These are phyloP conservation scores for Micoletzkya japonica DNA, from an alignment of 2,888 invertebrate genomes.

Conservation along the genomic window DNA sequence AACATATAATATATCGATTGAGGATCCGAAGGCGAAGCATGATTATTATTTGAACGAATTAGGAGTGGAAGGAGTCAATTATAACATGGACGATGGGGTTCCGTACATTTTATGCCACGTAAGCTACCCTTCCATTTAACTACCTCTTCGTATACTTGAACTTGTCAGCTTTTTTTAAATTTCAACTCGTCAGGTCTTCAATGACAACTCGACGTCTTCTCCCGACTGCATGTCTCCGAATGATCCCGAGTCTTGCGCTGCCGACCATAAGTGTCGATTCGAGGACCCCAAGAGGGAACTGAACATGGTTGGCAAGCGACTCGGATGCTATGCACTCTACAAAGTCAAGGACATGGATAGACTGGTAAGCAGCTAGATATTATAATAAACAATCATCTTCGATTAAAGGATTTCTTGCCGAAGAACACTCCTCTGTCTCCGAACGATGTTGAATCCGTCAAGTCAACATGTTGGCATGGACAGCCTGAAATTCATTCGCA, in stretches of 20 bases:
- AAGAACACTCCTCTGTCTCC: not conserved
- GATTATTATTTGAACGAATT: not conserved
- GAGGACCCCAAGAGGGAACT: too few relatives aligned
- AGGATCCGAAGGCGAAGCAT: not conserved
- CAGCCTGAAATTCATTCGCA: not conserved
- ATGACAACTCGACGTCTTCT: too few relatives aligned
- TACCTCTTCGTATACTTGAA: not conserved
- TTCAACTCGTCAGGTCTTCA: too few relatives aligned
- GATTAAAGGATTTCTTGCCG: not conserved
- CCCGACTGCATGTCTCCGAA: not conserved
- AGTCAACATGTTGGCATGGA: conserved; percentile 11
- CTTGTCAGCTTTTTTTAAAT: too few relatives aligned
- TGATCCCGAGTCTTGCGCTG: too few relatives aligned
- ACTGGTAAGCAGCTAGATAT: conserved; percentile 1
- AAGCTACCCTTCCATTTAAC: not conserved
- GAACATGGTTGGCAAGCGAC: too few relatives aligned
- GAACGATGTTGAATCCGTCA: not conserved
- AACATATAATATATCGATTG: not conserved
- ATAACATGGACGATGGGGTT: conserved; percentile 7
- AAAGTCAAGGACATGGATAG: not conserved
- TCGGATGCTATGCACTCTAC: conserved; percentile 7
- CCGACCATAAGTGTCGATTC: too few relatives aligned
- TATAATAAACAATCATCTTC: not conserved
- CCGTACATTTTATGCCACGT: conserved; percentile 22
- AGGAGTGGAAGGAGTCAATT: not conserved